Base-by-base conservation (phyloP, 2,797 vertebrate species). In the Semaprochilodus insignis region DNA sequence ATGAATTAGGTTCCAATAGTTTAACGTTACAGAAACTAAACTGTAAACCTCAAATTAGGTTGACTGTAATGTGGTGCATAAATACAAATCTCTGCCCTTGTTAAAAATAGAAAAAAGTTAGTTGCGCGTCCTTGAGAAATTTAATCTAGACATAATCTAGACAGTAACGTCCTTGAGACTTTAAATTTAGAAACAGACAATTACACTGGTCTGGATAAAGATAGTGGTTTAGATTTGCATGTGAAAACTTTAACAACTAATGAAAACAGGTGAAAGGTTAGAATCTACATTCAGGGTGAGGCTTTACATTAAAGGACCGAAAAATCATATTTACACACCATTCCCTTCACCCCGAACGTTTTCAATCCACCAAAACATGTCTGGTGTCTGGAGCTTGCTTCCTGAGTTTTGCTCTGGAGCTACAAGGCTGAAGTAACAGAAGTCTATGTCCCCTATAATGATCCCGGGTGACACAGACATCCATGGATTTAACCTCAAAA, bases 21-120 rank as follows among this genome's bases (percentile, higher is more conserved):
- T 71, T 23, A 71, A 71, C n/a, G 54, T 17, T 23, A n/a, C n/a
- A 72, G n/a, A 40, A 52, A 27, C 48, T 23, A 72, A 73, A 73
- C 51, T 19, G 51, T 31, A 31, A 60, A 44, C 21, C 25, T 36
- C 4, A 74, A 67, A 81, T 67, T 48, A 52, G 65, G 66, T 57
- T 27, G 40, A 57, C n/a, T 65, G 40, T 44, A 21, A 48, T 34
- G 51, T 57, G n/a, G 60, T 48, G 15, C 71, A 66, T 40, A 65
- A 21, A 57, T 25, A 74, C 23, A 65, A 62, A 55, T 44, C 14
- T 54, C 17, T 66, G 78, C 25, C 14, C 62, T 21, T 34, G 66
- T 44, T 44, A 69, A 69, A 51, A 70, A 48, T 51, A 14, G 5
- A 48, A 23, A 40, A 70, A n/a, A 13, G 40, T 66, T 3, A 36